Percentiles rank a stretch among this genome's conserved stretches.
Evolutionary conservation across 2,888 invertebrate genomes (phyloP).

Genomic region (Caenorhabditis sp.): DNA sequence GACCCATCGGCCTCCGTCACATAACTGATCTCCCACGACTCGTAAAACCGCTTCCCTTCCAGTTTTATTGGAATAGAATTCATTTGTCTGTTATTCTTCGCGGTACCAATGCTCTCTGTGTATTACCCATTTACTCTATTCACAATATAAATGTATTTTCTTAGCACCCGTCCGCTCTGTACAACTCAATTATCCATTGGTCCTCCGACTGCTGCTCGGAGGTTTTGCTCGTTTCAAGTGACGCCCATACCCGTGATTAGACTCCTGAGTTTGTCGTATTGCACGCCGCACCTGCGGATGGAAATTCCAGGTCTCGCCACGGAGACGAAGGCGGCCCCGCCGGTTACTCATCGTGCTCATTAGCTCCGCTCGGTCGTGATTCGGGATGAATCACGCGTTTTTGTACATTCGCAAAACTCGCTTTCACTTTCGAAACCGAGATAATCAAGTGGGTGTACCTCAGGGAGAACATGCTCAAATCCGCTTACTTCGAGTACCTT

Average conservation of each 20-base stretch:
- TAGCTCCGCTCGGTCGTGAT: too few species aligned
- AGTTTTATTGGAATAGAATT: neutral
- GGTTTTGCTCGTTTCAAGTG: slow-evolving; percentile 19
- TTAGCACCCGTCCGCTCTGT: slow-evolving; percentile 7
- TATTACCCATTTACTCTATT: slow-evolving; percentile 29
- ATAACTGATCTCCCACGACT: slow-evolving; percentile 33
- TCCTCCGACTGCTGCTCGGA: slow-evolving; percentile 5
- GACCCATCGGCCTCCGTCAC: slow-evolving; percentile 3
- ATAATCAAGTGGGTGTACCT: too few species aligned
- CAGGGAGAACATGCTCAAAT: too few species aligned
- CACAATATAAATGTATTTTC: slow-evolving; percentile 23
- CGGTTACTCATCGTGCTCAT: too few species aligned
- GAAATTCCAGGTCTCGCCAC: too few species aligned
- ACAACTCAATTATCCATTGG: slow-evolving; percentile 38
- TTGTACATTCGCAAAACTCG: too few species aligned
- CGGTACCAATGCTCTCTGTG: slow-evolving; percentile 4
- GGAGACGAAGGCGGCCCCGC: too few species aligned
- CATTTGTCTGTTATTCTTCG: slow-evolving; percentile 7
- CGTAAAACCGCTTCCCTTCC: neutral
- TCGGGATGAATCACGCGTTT: too few species aligned
- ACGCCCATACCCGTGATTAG: slow-evolving; percentile 26
- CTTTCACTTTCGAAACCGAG: too few species aligned
- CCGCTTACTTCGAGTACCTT: too few species aligned
- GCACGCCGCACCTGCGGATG: too few species aligned
- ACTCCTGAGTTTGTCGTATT: neutral